Base-by-base conservation (phyloP, 1,140 invertebrate species). In the Akabosia matsudoensis region DNA sequence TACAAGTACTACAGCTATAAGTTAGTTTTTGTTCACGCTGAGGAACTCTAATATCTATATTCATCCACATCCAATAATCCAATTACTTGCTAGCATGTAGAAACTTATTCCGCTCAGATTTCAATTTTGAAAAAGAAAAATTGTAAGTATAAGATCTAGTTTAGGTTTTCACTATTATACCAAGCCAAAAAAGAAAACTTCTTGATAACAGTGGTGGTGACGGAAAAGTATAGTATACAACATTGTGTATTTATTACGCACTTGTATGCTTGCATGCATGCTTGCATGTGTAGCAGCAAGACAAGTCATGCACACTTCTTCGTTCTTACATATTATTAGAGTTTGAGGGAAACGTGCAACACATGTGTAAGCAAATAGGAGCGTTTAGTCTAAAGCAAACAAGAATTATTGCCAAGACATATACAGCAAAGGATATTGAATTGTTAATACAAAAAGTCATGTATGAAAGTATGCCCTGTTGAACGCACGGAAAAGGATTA, bases 331-430 rank as follows among this genome's bases (percentile, higher is more conserved):
- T n/a, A 45, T 45, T 45, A 7, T 45, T 45, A 45, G 37, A 7
- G 37, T 45, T 16, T 61, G 24, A 28, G 28, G 3, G 31, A 31
- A 28, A 67, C 61, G 28, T 28, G 61, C 24, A 31, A 67, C 61
- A 67, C 61, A 67, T 67, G 61, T 67, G 28, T 67, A 67, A 67
- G 61, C 61, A 67, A 67, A 67, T 67, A 67, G 31, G 61, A 10
- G 24, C 24, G 10, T 28, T 67, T 13, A 30, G 61, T 67, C 26
- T 67, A 67, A n/a, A 67, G 61, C 61, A 67, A 67, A 67, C 61
- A 67, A 67, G 61, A 67, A 67, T 10, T 67, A 30, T 67, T 67
- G 61, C 24, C 3, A 22, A 67, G 24, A 56, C 54, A 56, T 56
- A 16, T 22, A 56, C 22, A 24, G n/a, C 10, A 13, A 10, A 4